Evolutionary conservation across 2,797 vertebrate genomes (phyloP).

Genomic region (Moxostoma hubbsi): DNA sequence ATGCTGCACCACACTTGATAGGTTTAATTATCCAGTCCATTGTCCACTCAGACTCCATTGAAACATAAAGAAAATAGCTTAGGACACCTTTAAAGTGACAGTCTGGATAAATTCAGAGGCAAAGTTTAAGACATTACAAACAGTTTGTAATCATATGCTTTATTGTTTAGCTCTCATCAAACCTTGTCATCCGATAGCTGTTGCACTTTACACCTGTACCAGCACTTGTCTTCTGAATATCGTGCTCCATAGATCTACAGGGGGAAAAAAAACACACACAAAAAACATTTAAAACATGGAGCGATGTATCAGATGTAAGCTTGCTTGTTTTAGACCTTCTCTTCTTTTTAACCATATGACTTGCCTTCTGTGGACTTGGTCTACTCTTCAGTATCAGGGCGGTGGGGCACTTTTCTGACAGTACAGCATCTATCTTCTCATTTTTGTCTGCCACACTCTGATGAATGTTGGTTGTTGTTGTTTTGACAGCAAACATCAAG

Average conservation of each 20-base stretch:
- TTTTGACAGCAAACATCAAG: background rate
- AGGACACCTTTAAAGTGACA: no score
- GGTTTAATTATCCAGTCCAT: no score
- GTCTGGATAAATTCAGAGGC: no score
- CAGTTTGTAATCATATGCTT: no score
- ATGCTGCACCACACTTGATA: no score
- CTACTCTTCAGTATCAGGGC: constrained; percentile 48
- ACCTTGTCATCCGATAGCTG: constrained; percentile 75
- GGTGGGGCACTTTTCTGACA: constrained; percentile 54
- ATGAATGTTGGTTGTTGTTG: background rate
- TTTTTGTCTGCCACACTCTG: constrained; percentile 57
- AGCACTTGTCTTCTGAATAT: constrained; percentile 81
- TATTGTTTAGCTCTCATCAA: no score
- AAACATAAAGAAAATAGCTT: no score
- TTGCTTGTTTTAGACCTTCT: background rate
- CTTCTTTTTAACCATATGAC: background rate
- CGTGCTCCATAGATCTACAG: constrained; percentile 78
- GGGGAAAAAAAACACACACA: no score
- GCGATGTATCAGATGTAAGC: background rate
- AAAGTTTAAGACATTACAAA: no score
- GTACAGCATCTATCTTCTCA: constrained; percentile 48
- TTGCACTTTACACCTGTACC: constrained; percentile 81
- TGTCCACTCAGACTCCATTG: no score
- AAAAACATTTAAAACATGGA: background rate
- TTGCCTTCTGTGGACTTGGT: constrained; percentile 57